Evolutionary conservation across 37 sponge, comb jelly and placozoan species (phyloP).

Genomic region (Tethya wilhelma): DNA sequence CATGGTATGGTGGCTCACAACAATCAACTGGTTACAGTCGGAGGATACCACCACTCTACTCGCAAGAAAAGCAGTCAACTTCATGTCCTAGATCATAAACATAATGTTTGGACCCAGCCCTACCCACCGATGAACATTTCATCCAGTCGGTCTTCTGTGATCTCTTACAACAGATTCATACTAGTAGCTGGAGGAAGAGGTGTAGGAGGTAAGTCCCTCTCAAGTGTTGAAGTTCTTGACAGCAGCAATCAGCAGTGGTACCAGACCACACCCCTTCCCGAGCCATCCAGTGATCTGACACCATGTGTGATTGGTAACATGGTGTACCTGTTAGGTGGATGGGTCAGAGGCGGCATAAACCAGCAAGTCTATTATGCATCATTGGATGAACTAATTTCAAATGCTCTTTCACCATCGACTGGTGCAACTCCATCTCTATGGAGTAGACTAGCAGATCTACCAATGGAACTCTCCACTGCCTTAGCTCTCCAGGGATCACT

Average conservation of each 20-base stretch:
- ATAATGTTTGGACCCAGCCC: slow-evolving; percentile 33
- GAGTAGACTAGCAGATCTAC: not conserved
- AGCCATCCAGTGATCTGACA: not conserved
- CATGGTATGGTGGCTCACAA: too few species aligned
- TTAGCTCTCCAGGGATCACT: slow-evolving; percentile 7
- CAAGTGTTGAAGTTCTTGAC: not conserved
- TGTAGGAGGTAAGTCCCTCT: not conserved
- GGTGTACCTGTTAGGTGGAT: slow-evolving; percentile 4
- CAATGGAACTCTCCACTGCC: slow-evolving; percentile 6
- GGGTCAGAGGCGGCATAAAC: not conserved
- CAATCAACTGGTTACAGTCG: too few species aligned
- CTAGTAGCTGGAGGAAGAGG: slow-evolving; percentile 3
- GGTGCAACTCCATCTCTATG: not conserved
- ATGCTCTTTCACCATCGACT: not conserved
- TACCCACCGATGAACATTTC: slow-evolving; percentile 30
- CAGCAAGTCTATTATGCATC: not conserved
- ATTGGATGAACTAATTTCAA: slow-evolving; percentile 1
- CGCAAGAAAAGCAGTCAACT: too few species aligned
- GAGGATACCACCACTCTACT: too few species aligned
- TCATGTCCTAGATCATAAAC: too few species aligned
- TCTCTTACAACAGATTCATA: not conserved
- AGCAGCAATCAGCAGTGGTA: not conserved
- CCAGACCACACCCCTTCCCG: not conserved
- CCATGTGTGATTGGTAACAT: not conserved
- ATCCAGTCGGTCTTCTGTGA: not conserved